A percentile compares a stretch with the other conserved stretches of the same genome.
phyloP scores from a whole-genome alignment of 2,797 vertebrate genomes.

The Coilia nasus region DNA sequence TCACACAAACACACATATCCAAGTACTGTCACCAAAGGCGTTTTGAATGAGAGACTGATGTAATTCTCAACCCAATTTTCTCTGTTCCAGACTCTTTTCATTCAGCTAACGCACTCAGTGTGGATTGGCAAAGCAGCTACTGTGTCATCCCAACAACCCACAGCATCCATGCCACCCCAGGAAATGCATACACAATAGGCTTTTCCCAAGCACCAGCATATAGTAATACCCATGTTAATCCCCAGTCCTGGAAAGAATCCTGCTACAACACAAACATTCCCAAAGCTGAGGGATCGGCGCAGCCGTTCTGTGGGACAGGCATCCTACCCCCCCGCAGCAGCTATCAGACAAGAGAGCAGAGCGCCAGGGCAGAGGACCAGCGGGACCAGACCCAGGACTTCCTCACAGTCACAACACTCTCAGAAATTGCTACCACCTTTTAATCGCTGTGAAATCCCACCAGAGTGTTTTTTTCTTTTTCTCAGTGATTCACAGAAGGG shows the following conservation, averaged over 20 bases:
- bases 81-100: slow-evolving; percentile 61
- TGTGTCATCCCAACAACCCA: slow-evolving; percentile 59
- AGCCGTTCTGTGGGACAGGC: slow-evolving; percentile 64
- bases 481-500: background rate
- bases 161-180: slow-evolving; percentile 58
- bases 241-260: slow-evolving; percentile 65
- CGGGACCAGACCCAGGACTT: slow-evolving; percentile 56
- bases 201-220: slow-evolving; percentile 67
- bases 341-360: slow-evolving; percentile 49
- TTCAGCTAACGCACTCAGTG: slow-evolving; percentile 58
- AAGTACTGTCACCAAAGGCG: background rate
- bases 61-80: slow-evolving; percentile 7
- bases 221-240: slow-evolving; percentile 61
- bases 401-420: slow-evolving; percentile 60
- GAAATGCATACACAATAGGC: slow-evolving; percentile 64
- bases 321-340: slow-evolving; percentile 64
- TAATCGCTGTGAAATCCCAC: slow-evolving; percentile 47
- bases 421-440: slow-evolving; percentile 78
- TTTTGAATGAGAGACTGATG: slow-evolving; percentile 6
- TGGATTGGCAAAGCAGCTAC: slow-evolving; percentile 61
- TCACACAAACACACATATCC: background rate
- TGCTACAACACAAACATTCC: slow-evolving; percentile 61
- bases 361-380: slow-evolving; percentile 53
- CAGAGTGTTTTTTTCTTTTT: background rate
- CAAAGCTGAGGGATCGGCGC: slow-evolving; percentile 62